Percentiles rank a stretch among this genome's conserved stretches.
phyloP scores from a whole-genome alignment of 2,113 vertebrate species.

The Struthidea cinerea region DNA sequence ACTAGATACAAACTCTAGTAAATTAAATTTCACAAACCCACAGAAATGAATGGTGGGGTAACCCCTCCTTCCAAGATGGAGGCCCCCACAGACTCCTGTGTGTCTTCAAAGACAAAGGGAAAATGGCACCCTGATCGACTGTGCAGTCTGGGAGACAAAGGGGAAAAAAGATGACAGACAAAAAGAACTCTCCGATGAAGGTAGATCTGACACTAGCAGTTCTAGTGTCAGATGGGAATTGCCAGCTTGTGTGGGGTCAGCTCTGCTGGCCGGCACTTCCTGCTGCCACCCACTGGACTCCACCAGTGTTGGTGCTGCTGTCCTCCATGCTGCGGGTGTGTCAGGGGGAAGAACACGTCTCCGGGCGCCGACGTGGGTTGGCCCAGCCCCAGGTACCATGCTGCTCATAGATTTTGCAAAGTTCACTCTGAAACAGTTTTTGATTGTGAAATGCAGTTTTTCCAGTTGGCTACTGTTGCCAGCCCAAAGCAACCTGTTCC shows the following conservation, averaged over 20 bases:
- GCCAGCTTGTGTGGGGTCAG: too few relatives aligned
- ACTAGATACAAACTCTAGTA: not conserved
- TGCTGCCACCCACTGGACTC: not conserved
- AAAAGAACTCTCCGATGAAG: not conserved
- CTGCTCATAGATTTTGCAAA: not conserved
- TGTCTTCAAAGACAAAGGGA: not conserved
- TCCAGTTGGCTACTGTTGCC: too few relatives aligned
- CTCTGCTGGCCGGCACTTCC: not conserved
- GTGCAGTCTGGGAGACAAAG: not conserved
- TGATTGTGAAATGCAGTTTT: not conserved
- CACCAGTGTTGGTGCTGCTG: not conserved
- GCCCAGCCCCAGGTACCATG: not conserved
- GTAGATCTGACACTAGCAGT: too few relatives aligned
- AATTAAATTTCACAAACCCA: not conserved
- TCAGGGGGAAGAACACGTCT: not conserved
- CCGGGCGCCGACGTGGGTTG: rapidly evolving
- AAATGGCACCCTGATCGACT: not conserved
- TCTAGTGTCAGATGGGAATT: not conserved
- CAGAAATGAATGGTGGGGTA: not conserved
- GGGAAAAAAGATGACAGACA: not conserved
- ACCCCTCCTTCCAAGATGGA: not conserved
- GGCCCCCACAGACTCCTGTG: not conserved
- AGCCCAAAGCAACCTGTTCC: not conserved
- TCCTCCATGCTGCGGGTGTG: not conserved
- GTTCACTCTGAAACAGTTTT: not conserved